Evolutionary conservation across 1,140 invertebrate species (phyloP), one percentile per base, ranked within the genome.

Genomic region (Tetraneura akinire): DNA sequence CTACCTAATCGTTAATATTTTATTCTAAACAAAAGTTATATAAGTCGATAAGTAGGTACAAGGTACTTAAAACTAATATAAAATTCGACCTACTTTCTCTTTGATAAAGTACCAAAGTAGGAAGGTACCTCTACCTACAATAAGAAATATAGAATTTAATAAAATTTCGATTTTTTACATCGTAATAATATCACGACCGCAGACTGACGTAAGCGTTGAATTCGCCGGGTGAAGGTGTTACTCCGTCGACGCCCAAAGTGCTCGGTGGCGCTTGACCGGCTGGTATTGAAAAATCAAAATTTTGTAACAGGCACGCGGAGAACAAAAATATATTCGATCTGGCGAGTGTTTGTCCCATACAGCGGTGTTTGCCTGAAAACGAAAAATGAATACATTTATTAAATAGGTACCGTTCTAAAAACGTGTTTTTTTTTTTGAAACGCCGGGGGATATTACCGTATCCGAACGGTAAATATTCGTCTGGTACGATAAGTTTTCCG

Each of bases 281-380:
- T 6, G 89, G 87, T 1, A 90, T 84, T 2, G 87, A 84, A 83
- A 95, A 90, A 6, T 88, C 89, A 81, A 94, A 96, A 68, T 89
- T 90, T 85, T 96, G 95, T 68, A 97, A 85, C 29, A 96, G 85
- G 0, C 90, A 88, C 3, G 93, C 89, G 4, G 90, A 91, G 83
- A 96, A 94, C 23, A 96, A 84, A 83, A 97, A 97, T 14, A 97
- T 88, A 83, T 96, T 96, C 81, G 92, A 91, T 83, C 91, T 91
- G 1, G 94, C 94, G 71, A 97, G 84, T 23, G 90, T 87, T 86
- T 96, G 94, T 13, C 95, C 95, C 84, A 96, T 91, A 83, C 95
- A 97, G 53, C 92, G 89, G 84, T 92, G 91, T 83, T 92, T 94
- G 14, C 91, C 91, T 91, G 82, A 37, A 82, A 81, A 82, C 60